Conservation (phyloP, 37 sponge, comb jelly and placozoan species). For the Dysidea cf. avara region DNA sequence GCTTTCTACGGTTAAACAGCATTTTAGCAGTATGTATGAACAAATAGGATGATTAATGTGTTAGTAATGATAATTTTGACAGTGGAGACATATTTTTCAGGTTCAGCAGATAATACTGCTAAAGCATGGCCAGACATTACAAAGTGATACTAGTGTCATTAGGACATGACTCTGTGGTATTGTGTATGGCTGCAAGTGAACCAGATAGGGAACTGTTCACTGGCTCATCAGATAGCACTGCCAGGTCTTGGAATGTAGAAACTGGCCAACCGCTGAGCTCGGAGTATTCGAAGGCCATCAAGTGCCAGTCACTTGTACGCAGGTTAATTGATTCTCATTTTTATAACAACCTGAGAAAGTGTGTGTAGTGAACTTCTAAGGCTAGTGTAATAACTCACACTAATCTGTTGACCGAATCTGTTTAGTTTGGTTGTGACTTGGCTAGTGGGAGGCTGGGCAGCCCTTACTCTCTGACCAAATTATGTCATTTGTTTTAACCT, state of each 20-base stretch:
- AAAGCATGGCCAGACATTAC: constrained; percentile 42
- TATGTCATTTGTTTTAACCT: too few species aligned
- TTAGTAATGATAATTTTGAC: neutral
- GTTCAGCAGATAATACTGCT: constrained; percentile 49
- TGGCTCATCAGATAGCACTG: constrained; percentile 48
- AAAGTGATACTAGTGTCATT: constrained; percentile 18
- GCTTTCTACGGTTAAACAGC: too few species aligned
- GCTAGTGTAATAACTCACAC: too few species aligned
- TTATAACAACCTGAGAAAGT: too few species aligned
- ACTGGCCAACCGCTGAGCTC: constrained; percentile 11
- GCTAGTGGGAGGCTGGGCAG: too few species aligned
- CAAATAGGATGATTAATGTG: too few species aligned
- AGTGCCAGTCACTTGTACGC: constrained; percentile 36
- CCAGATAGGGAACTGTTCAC: constrained; percentile 39
- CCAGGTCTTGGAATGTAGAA: constrained; percentile 39
- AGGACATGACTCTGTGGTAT: constrained; percentile 47
- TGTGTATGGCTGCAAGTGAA: constrained; percentile 34
- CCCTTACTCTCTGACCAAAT: too few species aligned
- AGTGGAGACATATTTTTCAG: neutral
- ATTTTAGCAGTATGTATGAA: too few species aligned
- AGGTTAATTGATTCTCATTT: too few species aligned
- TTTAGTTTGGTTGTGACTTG: too few species aligned
- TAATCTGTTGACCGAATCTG: too few species aligned
- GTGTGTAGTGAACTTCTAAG: too few species aligned
- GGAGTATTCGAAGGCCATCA: constrained; percentile 63